A percentile compares a stretch with the other conserved stretches of the same genome.
phyloP scores from a whole-genome alignment of 1,140 invertebrate genomes.

The Drosophila tsacasi region DNA sequence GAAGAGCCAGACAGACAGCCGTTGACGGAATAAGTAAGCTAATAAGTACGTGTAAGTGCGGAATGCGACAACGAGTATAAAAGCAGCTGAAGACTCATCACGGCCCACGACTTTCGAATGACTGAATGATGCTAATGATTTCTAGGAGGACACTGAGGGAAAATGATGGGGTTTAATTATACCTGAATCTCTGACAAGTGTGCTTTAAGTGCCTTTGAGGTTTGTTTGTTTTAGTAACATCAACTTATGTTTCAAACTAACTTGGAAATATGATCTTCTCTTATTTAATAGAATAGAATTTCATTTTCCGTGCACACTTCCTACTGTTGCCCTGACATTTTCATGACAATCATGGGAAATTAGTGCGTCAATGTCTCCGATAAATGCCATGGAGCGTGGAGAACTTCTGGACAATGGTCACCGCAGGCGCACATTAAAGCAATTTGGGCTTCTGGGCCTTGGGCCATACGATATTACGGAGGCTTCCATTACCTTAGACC shows the following conservation, averaged over 20 bases:
- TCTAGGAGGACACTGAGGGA: background rate
- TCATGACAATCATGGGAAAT: conserved; percentile 59
- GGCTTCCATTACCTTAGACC: conserved; percentile 25
- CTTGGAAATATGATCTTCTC: too few relatives aligned
- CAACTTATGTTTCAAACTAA: background rate
- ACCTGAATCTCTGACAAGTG: background rate
- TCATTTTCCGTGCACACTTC: background rate
- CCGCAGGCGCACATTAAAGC: conserved; percentile 30
- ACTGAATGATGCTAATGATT: conserved; percentile 49
- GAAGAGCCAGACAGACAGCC: background rate
- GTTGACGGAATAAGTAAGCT: conserved; percentile 29
- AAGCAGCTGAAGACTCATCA: conserved; percentile 29
- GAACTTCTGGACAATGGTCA: conserved; percentile 20
- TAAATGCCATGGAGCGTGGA: conserved; percentile 9
- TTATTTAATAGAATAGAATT: background rate
- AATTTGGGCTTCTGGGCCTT: conserved; percentile 15
- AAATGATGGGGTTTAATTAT: background rate
- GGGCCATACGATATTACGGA: conserved; percentile 20
- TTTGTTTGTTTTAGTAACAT: background rate
- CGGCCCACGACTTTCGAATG: conserved; percentile 17
- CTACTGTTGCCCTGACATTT: conserved; percentile 31
- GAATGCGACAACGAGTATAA: conserved; percentile 46
- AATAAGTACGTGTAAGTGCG: conserved; percentile 59
- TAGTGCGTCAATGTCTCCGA: conserved; percentile 40
- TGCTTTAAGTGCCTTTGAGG: background rate